These are phyloP conservation scores for Chlorodrepanis virens DNA, from an alignment of 2,113 vertebrate genomes.

Conservation along the genomic window DNA sequence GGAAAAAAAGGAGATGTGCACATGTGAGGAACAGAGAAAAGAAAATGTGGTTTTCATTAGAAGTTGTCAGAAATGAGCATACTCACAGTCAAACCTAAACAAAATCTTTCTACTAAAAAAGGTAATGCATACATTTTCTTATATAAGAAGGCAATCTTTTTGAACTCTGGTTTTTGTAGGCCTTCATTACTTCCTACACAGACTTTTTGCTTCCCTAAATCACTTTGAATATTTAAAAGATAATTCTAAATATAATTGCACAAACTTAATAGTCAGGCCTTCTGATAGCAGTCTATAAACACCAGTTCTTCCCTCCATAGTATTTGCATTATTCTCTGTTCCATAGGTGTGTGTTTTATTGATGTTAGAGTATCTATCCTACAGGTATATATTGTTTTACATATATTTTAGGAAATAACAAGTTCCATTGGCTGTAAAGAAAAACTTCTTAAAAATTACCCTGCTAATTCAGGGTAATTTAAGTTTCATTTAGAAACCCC, in stretches of 20 bases:
- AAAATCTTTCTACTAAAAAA: neutral
- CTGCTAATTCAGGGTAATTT: neutral
- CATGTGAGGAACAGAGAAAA: fast-evolving
- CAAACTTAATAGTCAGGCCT: neutral
- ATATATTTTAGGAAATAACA: neutral
- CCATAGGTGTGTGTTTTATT: neutral
- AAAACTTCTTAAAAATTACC: neutral
- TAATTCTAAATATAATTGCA: neutral
- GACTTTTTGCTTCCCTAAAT: neutral
- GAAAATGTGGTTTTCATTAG: neutral
- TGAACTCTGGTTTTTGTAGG: neutral
- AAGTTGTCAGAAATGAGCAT: neutral
- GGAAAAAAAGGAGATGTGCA: fast-evolving
- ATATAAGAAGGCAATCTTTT: neutral
- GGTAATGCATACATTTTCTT: neutral
- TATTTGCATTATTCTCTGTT: neutral
- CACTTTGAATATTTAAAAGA: neutral
- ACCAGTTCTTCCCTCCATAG: neutral
- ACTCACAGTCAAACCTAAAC: neutral
- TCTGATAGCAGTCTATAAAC: neutral
- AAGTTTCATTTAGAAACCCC: neutral
- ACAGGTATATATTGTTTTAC: fast-evolving
- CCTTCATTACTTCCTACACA: neutral
- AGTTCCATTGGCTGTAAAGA: neutral
- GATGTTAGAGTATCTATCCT: neutral